Percentiles rank a stretch among this genome's conserved stretches.
Conservation (phyloP, 2,888 invertebrate genomes). For the Drosophila maculinotata region DNA sequence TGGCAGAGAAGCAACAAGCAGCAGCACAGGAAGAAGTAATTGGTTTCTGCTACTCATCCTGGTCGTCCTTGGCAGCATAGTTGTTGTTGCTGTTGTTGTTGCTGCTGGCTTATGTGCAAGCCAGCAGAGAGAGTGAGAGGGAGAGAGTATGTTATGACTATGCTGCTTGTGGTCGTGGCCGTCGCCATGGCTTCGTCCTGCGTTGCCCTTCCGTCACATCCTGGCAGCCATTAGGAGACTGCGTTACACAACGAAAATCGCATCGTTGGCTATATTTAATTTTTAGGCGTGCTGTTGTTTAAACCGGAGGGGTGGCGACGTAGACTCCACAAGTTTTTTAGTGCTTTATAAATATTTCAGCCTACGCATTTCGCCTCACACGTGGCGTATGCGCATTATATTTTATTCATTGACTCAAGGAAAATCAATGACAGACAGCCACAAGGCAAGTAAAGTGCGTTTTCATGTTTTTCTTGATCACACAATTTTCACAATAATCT, state of each 20-base stretch:
- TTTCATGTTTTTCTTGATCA: slow-evolving; percentile 36
- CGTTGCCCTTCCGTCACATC: slow-evolving; percentile 21
- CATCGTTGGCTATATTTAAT: slow-evolving; percentile 60
- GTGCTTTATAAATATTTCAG: slow-evolving; percentile 55
- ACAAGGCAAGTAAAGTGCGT: slow-evolving; percentile 30
- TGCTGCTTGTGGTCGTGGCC: slow-evolving; percentile 58
- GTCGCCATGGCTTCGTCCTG: slow-evolving; percentile 7
- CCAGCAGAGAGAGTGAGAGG: neutral
- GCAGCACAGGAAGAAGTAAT: slow-evolving; percentile 64
- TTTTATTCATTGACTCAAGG: slow-evolving; percentile 44
- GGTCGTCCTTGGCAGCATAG: slow-evolving; percentile 46
- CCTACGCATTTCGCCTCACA: slow-evolving; percentile 13
- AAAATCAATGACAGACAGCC: slow-evolving; percentile 32
- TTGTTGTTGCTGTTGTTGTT: slow-evolving; percentile 14
- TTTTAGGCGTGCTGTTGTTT: slow-evolving; percentile 48
- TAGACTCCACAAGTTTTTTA: slow-evolving; percentile 32
- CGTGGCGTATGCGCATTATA: slow-evolving; percentile 50
- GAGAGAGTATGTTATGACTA: slow-evolving; percentile 46
- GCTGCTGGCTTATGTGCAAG: slow-evolving; percentile 41
- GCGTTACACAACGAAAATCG: slow-evolving; percentile 44
- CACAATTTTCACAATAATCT: slow-evolving; percentile 21
- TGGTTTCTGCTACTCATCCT: slow-evolving; percentile 76
- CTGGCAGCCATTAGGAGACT: slow-evolving; percentile 45
- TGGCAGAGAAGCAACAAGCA: slow-evolving; percentile 69
- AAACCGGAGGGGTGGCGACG: slow-evolving; percentile 9